Conservation (phyloP, 2,113 vertebrate species). For the Zapus hudsonius region DNA sequence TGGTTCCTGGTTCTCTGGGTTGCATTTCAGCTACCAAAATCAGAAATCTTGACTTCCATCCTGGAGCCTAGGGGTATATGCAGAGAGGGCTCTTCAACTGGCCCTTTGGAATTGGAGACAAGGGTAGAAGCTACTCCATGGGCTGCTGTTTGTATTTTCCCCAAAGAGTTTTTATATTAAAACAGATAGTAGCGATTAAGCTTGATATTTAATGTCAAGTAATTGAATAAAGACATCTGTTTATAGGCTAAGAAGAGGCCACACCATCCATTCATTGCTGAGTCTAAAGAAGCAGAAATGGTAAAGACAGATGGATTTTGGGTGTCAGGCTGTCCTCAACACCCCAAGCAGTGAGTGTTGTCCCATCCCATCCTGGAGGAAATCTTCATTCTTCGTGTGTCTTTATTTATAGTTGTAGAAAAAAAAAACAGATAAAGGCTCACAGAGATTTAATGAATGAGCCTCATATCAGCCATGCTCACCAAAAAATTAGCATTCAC, state of each 20-base stretch:
- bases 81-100: background rate
- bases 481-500: too few species aligned
- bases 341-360: rapidly evolving
- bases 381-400: too few species aligned
- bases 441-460: too few species aligned
- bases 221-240: background rate
- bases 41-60: background rate
- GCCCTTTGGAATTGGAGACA: background rate
- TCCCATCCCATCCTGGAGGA: background rate
- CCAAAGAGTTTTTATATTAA: background rate
- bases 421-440: too few species aligned
- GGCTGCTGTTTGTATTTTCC: background rate
- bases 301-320: rapidly evolving
- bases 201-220: background rate
- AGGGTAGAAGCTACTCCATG: background rate
- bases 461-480: too few species aligned
- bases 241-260: background rate
- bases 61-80: background rate
- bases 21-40: background rate
- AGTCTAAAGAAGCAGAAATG: background rate
- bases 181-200: background rate
- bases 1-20: background rate
- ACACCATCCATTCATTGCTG: rapidly evolving
- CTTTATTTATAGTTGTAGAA: background rate
- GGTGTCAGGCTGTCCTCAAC: background rate